A percentile compares a stretch with the other conserved stretches of the same genome.
Conservation (phyloP, 2,113 vertebrate genomes). For the Ursus arctos region DNA sequence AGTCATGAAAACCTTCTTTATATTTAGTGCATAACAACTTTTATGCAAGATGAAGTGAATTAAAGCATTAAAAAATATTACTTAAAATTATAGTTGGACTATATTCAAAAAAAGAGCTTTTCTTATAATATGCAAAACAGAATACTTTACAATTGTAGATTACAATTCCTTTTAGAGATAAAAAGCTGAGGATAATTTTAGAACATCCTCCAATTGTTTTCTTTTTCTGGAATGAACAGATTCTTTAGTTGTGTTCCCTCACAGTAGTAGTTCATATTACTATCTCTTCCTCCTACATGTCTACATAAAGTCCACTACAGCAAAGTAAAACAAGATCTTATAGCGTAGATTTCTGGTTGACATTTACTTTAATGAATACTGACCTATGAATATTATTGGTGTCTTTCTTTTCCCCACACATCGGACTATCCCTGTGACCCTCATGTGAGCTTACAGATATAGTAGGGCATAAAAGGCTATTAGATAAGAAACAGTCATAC, state of each 20-base stretch:
- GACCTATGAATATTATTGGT: background rate
- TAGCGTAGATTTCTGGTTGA: background rate
- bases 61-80: conserved; percentile 44
- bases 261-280: background rate
- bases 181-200: conserved; percentile 51
- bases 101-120: conserved; percentile 21
- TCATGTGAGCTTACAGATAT: background rate
- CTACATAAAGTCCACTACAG: background rate
- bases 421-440: background rate
- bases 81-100: conserved; percentile 62
- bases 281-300: background rate
- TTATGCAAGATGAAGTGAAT: background rate
- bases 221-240: background rate
- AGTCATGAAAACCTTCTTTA: conserved; percentile 22
- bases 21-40: conserved; percentile 40
- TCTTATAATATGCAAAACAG: conserved; percentile 42
- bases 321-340: conserved; percentile 36
- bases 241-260: conserved; percentile 21
- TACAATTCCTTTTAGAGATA: conserved; percentile 31
- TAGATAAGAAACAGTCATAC: background rate
- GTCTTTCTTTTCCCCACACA: no score
- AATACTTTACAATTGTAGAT: background rate
- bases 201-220: background rate
- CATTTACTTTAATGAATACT: background rate
- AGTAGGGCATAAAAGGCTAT: background rate